Evolutionary conservation across 2,797 vertebrate genomes (phyloP).

Genomic region (Xiphorhynchus erythropygius): DNA sequence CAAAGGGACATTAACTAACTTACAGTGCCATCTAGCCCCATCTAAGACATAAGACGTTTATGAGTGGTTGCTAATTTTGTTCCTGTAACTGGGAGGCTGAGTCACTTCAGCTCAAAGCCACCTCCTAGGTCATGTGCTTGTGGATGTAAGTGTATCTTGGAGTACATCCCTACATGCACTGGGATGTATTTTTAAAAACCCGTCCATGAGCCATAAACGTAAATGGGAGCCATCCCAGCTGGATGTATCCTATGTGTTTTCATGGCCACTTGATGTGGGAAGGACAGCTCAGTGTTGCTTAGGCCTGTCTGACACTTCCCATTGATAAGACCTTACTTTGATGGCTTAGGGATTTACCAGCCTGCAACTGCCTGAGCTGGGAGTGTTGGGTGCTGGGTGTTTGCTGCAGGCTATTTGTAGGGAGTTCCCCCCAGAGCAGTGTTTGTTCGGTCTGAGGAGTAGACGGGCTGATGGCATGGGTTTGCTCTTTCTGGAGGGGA

Average conservation of each 20-base stretch:
- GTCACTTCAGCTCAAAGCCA: constrained; percentile 47
- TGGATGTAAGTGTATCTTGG: constrained; percentile 31
- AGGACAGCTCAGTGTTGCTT: background rate
- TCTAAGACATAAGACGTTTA: constrained; percentile 20
- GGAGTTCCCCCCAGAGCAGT: background rate
- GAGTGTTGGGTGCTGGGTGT: background rate
- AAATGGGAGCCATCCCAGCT: constrained; percentile 17
- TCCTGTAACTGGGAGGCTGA: constrained; percentile 49
- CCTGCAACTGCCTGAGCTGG: background rate
- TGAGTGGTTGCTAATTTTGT: constrained; percentile 57
- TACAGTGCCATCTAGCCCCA: constrained; percentile 69
- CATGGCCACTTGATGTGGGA: background rate
- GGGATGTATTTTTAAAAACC: constrained; percentile 40
- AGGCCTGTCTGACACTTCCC: background rate
- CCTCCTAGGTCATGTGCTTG: constrained; percentile 32
- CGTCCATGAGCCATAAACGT: background rate
- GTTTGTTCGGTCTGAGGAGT: background rate
- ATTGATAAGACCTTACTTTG: background rate
- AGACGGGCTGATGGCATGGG: accelerated
- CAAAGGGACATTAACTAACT: constrained; percentile 56
- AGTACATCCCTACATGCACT: background rate
- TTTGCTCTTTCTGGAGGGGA: background rate
- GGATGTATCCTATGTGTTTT: background rate
- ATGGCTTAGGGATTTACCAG: background rate
- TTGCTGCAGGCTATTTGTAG: background rate